Conservation (phyloP, 2,113 vertebrate species). For the Myocastor coypus region DNA sequence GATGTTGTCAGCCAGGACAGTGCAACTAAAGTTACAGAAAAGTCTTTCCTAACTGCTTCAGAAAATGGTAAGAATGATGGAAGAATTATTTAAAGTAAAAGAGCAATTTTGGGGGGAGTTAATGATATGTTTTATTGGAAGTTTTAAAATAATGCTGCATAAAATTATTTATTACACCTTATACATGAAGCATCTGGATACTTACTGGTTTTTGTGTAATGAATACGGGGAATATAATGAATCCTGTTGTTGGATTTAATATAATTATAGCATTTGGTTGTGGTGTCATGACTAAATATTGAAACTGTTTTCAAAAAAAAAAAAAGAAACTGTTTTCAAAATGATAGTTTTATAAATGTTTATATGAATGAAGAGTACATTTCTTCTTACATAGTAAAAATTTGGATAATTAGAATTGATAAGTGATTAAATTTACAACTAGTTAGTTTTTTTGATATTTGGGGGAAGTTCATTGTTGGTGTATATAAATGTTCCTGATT, state of each 20-base stretch:
- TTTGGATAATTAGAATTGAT: neutral
- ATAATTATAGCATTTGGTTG: neutral
- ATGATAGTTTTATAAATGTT: neutral
- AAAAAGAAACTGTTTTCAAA: neutral
- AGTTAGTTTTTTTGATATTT: neutral
- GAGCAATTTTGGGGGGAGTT: neutral
- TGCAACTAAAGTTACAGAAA: too few species aligned
- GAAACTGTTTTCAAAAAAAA: too few species aligned
- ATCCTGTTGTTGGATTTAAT: neutral
- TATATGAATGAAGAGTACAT: neutral
- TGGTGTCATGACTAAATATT: neutral
- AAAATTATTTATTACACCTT: neutral
- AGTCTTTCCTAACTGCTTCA: too few species aligned
- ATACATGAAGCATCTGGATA: neutral
- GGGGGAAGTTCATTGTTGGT: neutral
- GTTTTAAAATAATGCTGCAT: neutral
- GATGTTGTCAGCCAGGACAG: too few species aligned
- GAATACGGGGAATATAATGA: neutral
- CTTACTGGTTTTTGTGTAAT: neutral
- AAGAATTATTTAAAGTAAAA: neutral
- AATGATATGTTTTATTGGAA: neutral
- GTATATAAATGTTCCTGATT: neutral
- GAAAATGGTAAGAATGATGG: too few species aligned
- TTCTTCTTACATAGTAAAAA: neutral
- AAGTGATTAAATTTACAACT: neutral